These are phyloP conservation scores for Bombus superbus DNA, from an alignment of 1,140 invertebrate genomes.

Conservation along the genomic window DNA sequence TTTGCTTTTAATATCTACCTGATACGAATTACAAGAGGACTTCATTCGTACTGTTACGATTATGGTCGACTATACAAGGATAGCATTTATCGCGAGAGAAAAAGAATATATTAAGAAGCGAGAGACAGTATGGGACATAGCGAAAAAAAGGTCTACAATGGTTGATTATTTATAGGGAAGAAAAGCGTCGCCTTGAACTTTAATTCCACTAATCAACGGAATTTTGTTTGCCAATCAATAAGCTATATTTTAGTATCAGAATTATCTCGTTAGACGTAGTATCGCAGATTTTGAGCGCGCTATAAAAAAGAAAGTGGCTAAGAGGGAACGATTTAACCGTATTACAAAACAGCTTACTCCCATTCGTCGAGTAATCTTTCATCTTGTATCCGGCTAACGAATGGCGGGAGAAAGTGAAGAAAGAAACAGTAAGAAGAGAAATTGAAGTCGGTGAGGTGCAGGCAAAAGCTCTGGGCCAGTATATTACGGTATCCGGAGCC, in stretches of 20 bases:
- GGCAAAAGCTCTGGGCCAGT: slow-evolving; percentile 57
- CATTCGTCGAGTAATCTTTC: slow-evolving; percentile 52
- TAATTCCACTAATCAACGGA: background rate
- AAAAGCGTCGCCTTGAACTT: slow-evolving; percentile 6
- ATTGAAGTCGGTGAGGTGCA: slow-evolving; percentile 57
- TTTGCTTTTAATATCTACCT: background rate
- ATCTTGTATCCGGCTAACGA: slow-evolving; percentile 49
- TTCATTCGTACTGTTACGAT: background rate
- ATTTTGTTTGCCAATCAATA: background rate
- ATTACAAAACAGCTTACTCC: slow-evolving; percentile 35
- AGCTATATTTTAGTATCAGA: background rate
- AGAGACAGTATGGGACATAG: no score
- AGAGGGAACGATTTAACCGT: slow-evolving; percentile 17
- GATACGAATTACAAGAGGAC: background rate
- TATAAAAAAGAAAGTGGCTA: background rate
- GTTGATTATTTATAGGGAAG: background rate
- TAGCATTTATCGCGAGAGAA: background rate
- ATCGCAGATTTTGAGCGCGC: background rate
- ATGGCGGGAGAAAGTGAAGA: background rate
- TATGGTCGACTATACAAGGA: background rate
- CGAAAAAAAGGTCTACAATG: background rate
- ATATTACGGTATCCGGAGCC: slow-evolving; percentile 71
- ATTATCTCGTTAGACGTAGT: background rate
- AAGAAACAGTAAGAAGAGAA: slow-evolving; percentile 42
- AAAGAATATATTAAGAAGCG: background rate